Evolutionary conservation across 2,113 vertebrate species (phyloP), one percentile per base, ranked within the genome.

Genomic region (Mastomys natalensis): DNA sequence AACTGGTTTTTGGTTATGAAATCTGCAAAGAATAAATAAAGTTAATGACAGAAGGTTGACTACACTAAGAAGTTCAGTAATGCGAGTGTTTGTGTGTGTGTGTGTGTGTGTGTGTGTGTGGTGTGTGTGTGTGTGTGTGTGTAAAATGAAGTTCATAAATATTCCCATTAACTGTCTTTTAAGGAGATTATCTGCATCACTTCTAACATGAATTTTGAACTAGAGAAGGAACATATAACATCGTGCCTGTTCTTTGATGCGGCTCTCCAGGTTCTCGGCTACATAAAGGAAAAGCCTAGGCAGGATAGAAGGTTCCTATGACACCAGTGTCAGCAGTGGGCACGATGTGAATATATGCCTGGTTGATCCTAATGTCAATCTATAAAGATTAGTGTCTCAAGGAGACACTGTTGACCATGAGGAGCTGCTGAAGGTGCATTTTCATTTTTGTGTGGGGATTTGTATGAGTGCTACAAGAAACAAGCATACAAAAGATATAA

Each of bases 1-100:
- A 96, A 87, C 10, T 95, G n/a, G 60, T 89, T 95, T 16, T 92
- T 94, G 90, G 88, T 94, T 96, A 95, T 80, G 90, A 87, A 96
- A 84, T 94, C 34, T 93, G 77, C 93, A 92, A 85, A 70, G 26
- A 95, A 90, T 43, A 93, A 90, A 72, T 76, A 24, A 95, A 91
- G 16, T 82, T 93, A 94, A 85, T 86, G 22, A 77, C 31, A 96
- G 34, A 93, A 11, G 0, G 3, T 90, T 90, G 68, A 43, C 70
- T 76, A 78, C 68, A 43, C 43, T 80, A n/a, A 87, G 17, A 74
- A 11, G 70, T 92, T 90, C 48, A 31, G 40, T 76, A 87, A 78
- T 7, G 17, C 60, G 29, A 51, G 13, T 94, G 6, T 31, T 1
- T 31, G 29, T 66, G 62, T 66, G 26, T n/a, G 6, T 31, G 4